Evolutionary conservation across 2,888 invertebrate genomes (phyloP), one percentile per base, ranked within the genome.

Genomic region (Erpobdella octoculata): DNA sequence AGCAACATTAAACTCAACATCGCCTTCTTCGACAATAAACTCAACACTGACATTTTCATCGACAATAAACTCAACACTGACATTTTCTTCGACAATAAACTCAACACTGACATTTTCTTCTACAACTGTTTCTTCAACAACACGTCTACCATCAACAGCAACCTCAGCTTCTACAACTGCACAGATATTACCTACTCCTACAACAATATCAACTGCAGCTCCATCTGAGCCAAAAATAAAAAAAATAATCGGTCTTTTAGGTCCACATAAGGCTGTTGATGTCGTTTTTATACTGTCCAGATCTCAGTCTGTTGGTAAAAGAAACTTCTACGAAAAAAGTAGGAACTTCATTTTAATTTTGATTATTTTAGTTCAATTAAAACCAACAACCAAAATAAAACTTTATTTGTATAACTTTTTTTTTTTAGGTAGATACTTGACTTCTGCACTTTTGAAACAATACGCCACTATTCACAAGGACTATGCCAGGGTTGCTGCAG

Each of bases 391-490:
- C n/a, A n/a, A n/a, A n/a, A n/a, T n/a, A n/a, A n/a, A n/a, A n/a
- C n/a, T n/a, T n/a, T n/a, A n/a, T n/a, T n/a, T n/a, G n/a, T n/a
- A n/a, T n/a, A n/a, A n/a, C n/a, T n/a, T n/a, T n/a, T n/a, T n/a
- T n/a, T n/a, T n/a, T n/a, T n/a, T 18, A 53, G 53, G 53, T 28
- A 53, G 53, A 28, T 12, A 12, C 53, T 6, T 53, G 8, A 53
- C 28, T 21, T 25, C 21, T 8, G 1, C 53, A 6, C 18, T 75
- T 9, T 36, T 74, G n/a, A 62, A 59, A 53, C 72, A 73, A 37
- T 75, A 74, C 68, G 74, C 73, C 35, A 74, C 72, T n/a, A 41
- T 76, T 6, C 74, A 76, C 37, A 66, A 73, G 0, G 70, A 71
- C 59, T 75, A 71, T 58, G 71, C 72, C 36, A 71, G 76, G 6